phyloP scores from a whole-genome alignment of 2,888 invertebrate species.

The Chrysolina oricalcia region DNA sequence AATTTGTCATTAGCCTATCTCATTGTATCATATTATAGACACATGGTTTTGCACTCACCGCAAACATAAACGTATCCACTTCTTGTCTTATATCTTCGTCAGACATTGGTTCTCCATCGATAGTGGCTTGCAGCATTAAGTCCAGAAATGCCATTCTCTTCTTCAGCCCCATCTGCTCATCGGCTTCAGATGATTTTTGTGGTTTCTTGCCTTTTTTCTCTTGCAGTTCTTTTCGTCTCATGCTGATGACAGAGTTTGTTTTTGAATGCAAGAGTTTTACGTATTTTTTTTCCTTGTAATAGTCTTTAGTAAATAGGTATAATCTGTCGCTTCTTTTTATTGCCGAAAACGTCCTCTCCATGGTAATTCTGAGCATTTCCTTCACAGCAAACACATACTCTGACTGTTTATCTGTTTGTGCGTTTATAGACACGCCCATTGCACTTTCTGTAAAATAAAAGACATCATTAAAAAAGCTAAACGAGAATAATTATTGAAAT shows the following conservation, averaged over 20 bases:
- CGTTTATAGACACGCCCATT: conserved; percentile 85
- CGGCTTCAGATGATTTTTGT: no score
- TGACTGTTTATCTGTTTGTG: conserved; percentile 76
- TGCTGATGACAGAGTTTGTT: conserved; percentile 74
- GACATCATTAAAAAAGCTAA: no score
- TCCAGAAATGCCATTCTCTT: conserved; percentile 76
- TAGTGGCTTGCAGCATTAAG: conserved; percentile 74
- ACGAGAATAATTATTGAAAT: no score
- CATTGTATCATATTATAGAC: no score
- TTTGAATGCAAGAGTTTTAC: conserved; percentile 72
- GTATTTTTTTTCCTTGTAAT: conserved; percentile 73
- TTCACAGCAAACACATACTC: conserved; percentile 75
- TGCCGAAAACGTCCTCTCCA: conserved; percentile 66
- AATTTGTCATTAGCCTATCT: no score
- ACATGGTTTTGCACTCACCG: conserved; percentile 69
- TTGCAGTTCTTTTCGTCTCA: conserved; percentile 42
- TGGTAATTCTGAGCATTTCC: conserved; percentile 67
- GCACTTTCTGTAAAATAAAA: conserved; percentile 80
- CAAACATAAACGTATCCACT: conserved; percentile 85
- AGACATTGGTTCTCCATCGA: conserved; percentile 76
- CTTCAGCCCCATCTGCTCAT: no score
- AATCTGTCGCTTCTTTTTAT: conserved; percentile 73
- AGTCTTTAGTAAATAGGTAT: conserved; percentile 74
- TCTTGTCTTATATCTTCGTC: conserved; percentile 79
- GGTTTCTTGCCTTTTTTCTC: conserved; percentile 30